A percentile compares a stretch with the other conserved stretches of the same genome.
These are phyloP conservation scores for Coryphaenoides rupestris DNA, from an alignment of 2,113 vertebrate species.

Conservation along the genomic window DNA sequence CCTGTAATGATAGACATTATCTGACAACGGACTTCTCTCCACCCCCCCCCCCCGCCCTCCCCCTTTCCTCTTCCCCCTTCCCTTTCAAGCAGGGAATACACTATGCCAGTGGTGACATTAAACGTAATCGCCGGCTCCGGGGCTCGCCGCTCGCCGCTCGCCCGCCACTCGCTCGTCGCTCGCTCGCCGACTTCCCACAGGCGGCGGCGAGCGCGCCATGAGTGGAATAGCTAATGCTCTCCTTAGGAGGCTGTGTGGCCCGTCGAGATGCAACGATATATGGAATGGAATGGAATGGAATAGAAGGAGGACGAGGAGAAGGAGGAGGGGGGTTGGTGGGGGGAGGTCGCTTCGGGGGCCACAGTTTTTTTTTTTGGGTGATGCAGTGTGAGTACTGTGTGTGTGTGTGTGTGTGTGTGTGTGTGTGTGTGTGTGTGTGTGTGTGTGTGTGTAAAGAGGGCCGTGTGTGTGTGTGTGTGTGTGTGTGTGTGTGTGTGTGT, in stretches of 20 bases:
- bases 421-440: too few relatives aligned
- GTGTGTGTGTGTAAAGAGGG: too few relatives aligned
- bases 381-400: too few relatives aligned
- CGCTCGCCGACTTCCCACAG: conserved; percentile 39
- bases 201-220: conserved; percentile 24
- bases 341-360: background rate
- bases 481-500: too few relatives aligned
- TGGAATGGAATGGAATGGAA: conserved; percentile 29
- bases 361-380: too few relatives aligned
- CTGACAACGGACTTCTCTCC: conserved; percentile 28
- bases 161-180: conserved; percentile 35
- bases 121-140: conserved; percentile 54
- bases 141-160: conserved; percentile 31
- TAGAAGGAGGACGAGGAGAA: background rate
- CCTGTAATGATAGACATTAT: background rate
- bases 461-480: too few relatives aligned
- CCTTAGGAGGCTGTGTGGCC: conserved; percentile 24
- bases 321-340: background rate
- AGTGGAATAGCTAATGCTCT: conserved; percentile 46
- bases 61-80: too few relatives aligned
- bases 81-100: conserved; percentile 33
- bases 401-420: too few relatives aligned
- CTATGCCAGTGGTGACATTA: conserved; percentile 46
- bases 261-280: conserved; percentile 34
- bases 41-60: conserved; percentile 24